Evolutionary conservation across 2,888 invertebrate genomes (phyloP), one percentile per base, ranked within the genome.

Genomic region (Agonopterix subpropinquella): DNA sequence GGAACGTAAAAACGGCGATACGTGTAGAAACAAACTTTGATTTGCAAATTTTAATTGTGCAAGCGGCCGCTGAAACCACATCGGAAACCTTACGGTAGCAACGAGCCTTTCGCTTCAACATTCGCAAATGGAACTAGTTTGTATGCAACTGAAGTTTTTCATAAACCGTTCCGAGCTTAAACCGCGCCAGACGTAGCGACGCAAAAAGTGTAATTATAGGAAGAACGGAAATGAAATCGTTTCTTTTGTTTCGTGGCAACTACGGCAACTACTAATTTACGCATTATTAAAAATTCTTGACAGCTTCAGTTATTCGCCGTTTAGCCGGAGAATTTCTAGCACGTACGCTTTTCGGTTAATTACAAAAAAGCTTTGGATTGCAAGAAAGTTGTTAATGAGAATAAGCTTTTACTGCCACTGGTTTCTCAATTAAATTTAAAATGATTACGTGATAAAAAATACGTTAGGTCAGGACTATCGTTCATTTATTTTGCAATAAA

Each of bases 161-260:
- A 79, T 77, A 77, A 79, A 78, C 70, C 69, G 70, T 67, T 64
- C 56, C 61, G 60, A 52, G 64, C 61, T 70, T 62, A 62, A 70
- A 68, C 72, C 70, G 64, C 65, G 70, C 66, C 67, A 62, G 66
- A 62, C 65, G 70, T 58, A 61, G 64, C 65, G 51, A 55, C 57
- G 71, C 69, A 78, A 80, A 79, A 79, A 79, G 58, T 74, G 72
- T 76, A 79, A 80, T 79, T 77, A 77, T 73, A 73, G 71, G 60
- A 70, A 75, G 68, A 77, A 76, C 74, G 73, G 68, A 77, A 78
- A 75, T 70, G 66, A 69, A 72, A 70, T 69, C 58, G 65, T 67
- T 72, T 61, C 59, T 76, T 70, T 71, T 65, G 63, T 68, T 68
- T 62, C 57, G 52, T 54, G 51, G 56, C 55, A 53, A 44, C 59